phyloP scores from a whole-genome alignment of 2,797 vertebrate genomes.

The Peromyscus nudipes region DNA sequence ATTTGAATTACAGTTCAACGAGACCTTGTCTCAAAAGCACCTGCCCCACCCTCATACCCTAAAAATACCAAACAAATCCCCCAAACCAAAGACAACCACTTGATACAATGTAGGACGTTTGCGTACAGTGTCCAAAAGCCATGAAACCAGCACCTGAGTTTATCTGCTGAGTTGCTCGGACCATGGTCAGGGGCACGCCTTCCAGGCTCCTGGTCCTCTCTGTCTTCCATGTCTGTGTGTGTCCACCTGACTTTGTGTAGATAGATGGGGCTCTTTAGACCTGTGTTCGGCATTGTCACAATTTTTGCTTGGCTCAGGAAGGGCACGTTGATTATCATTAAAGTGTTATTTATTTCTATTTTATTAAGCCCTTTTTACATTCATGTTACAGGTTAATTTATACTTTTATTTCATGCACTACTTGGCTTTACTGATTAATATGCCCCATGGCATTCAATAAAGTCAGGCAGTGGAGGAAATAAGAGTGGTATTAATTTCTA shows the following conservation, averaged over 20 bases:
- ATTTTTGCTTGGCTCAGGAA: constrained; percentile 87
- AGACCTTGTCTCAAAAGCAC: background rate
- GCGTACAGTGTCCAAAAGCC: constrained; percentile 68
- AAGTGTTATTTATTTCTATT: constrained; percentile 92
- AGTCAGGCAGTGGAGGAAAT: constrained; percentile 91
- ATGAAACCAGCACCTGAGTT: background rate
- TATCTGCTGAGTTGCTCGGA: background rate
- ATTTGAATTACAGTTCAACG: background rate
- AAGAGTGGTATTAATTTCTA: constrained; percentile 93
- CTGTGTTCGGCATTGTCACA: constrained; percentile 84
- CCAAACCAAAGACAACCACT: background rate
- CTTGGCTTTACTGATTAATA: constrained; percentile 93
- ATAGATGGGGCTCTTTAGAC: constrained; percentile 76
- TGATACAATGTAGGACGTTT: constrained; percentile 31
- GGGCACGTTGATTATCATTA: constrained; percentile 90
- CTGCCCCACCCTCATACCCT: background rate
- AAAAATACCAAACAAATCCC: background rate
- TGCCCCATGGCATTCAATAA: constrained; percentile 93
- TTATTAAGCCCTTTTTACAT: constrained; percentile 91
- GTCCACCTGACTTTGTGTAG: constrained; percentile 84
- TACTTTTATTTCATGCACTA: constrained; percentile 93
- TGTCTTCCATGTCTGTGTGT: constrained; percentile 39
- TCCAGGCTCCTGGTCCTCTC: constrained; percentile 48
- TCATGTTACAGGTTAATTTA: constrained; percentile 92
- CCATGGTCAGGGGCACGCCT: background rate